These are phyloP conservation scores for Drosophila gaucha DNA, from an alignment of 2,888 invertebrate species.

Conservation along the genomic window DNA sequence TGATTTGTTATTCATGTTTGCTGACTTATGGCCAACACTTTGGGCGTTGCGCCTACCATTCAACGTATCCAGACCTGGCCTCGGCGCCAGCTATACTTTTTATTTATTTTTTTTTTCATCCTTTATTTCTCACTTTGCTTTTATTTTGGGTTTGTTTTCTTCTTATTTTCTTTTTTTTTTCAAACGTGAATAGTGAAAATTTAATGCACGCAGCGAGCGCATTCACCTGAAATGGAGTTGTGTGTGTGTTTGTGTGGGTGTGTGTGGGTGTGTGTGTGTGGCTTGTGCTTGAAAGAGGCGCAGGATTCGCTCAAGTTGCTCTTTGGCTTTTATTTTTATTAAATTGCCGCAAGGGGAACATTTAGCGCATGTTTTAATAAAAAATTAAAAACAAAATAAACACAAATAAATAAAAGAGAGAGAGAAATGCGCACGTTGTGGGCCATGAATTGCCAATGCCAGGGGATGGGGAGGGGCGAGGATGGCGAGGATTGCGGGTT, in stretches of 20 bases:
- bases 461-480: neutral
- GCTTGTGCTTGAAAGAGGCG: constrained; percentile 10
- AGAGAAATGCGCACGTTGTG: constrained; percentile 29
- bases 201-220: constrained; percentile 63
- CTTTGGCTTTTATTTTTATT: constrained; percentile 73
- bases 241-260: neutral
- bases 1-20: constrained; percentile 83
- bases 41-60: constrained; percentile 76
- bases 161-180: constrained; percentile 19
- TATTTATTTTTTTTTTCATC: constrained; percentile 19
- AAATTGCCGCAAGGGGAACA: constrained; percentile 76
- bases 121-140: constrained; percentile 49
- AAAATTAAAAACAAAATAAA: constrained; percentile 37
- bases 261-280: constrained; percentile 2
- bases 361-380: constrained; percentile 75
- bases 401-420: constrained; percentile 24
- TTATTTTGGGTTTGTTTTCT: constrained; percentile 10
- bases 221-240: constrained; percentile 45
- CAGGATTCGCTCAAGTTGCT: constrained; percentile 39
- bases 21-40: constrained; percentile 82
- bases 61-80: constrained; percentile 49
- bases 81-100: constrained; percentile 47
- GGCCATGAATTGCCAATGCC: constrained; percentile 40
- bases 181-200: constrained; percentile 71
- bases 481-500: neutral